Base-by-base conservation (phyloP, 2,113 vertebrate genomes). In the Gasterosteus nipponicus region DNA sequence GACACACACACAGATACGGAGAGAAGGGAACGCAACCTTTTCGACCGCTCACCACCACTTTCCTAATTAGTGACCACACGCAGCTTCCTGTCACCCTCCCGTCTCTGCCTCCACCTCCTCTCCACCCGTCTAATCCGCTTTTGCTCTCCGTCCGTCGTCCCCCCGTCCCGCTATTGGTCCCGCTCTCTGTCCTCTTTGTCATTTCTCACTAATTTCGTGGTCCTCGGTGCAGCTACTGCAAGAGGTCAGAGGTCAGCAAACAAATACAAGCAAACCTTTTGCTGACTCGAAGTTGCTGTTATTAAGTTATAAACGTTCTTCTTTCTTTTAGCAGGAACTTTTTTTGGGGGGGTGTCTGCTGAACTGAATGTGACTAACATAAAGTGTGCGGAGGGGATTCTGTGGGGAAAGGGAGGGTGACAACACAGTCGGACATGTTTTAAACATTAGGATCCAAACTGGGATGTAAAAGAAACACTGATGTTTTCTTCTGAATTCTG, bases 1-100 rank as follows among this genome's bases (percentile, higher is more conserved):
- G 14, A 53, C 49, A 53, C 49, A 53, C 19, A 53, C 9, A 51
- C 47, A 49, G 18, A 49, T 18, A 49, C 18, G 44, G 41, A 1
- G 69, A 81, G 79, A 80, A 33, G 77, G 58, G 15, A 77, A 69
- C 64, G 26, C 12, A 78, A 82, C 82, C 70, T 78, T 77, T 72
- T 73, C 69, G 59, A 84, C 78, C 78, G 81, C 75, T 44, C 78
- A 57, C 64, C 69, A 62, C 74, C 78, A 71, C 73, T 83, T 87
- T 80, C 75, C 81, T 87, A 86, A 91, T 91, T 89, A 89, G 74
- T 87, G 88, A 86, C 89, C 89, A 80, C 90, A 89, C 85, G 85
- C 81, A 67, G 83, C 74, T 26, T 88, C 41, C 68, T 61, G 71
- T 81, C 78, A 49, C 54, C 78, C 47, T 66, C 73, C 73, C 22